These are phyloP conservation scores for Drosophila longiperda DNA, from an alignment of 2,888 invertebrate genomes.

Conservation along the genomic window DNA sequence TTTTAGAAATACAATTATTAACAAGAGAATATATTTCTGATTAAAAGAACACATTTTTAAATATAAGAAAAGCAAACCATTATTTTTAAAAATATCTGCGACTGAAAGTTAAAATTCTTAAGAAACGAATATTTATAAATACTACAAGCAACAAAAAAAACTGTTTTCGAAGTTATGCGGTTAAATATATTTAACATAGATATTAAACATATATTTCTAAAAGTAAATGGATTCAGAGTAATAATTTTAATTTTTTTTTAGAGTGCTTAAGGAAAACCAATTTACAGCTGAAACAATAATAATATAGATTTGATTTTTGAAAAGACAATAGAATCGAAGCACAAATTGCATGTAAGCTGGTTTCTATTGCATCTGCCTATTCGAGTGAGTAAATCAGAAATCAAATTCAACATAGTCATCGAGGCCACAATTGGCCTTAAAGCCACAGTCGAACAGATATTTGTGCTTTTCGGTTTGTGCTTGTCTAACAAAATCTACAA, in stretches of 20 bases:
- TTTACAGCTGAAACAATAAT: neutral
- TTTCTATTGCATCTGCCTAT: conserved; percentile 25
- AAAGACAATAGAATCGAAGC: neutral
- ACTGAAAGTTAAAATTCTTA: neutral
- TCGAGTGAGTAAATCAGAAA: neutral
- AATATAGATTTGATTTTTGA: neutral
- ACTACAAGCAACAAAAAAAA: too few relatives aligned
- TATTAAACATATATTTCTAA: neutral
- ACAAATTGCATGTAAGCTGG: conserved; percentile 6
- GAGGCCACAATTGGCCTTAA: neutral
- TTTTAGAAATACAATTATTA: too few relatives aligned
- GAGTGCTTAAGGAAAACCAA: neutral
- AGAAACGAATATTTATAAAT: too few relatives aligned
- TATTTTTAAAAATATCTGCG: neutral
- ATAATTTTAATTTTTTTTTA: neutral
- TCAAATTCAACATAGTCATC: neutral
- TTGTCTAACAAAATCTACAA: neutral
- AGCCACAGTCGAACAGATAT: neutral
- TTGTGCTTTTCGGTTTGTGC: neutral
- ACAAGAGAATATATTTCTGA: neutral
- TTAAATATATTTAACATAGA: too few relatives aligned
- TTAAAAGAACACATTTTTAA: neutral
- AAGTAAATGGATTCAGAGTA: too few relatives aligned
- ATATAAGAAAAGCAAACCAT: neutral
- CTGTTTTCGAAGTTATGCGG: too few relatives aligned